A percentile compares a stretch with the other conserved stretches of the same genome.
Conservation (phyloP, 1,140 invertebrate genomes). For the Eupristina koningsbergeri region DNA sequence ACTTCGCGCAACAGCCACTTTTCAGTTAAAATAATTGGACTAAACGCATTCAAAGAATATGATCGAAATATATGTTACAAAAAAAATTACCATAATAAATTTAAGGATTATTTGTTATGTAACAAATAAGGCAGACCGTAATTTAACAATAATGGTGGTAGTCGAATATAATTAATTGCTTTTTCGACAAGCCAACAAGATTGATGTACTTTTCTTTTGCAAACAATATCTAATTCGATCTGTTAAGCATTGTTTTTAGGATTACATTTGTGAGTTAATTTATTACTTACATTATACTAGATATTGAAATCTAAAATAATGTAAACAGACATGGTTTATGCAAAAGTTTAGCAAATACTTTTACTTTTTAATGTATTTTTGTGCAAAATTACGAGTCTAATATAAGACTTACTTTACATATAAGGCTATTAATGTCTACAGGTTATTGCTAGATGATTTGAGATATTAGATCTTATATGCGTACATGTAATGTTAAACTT, state of each 20-base stretch:
- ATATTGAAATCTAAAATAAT: conserved; percentile 23
- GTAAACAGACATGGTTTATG: conserved; percentile 4
- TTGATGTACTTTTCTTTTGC: conserved; percentile 33
- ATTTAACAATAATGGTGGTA: conserved; percentile 35
- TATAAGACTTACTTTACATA: conserved; percentile 14
- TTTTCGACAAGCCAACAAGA: not conserved
- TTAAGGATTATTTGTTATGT: conserved; percentile 37
- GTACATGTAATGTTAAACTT: conserved; percentile 45
- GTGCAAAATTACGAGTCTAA: conserved; percentile 20
- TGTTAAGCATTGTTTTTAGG: conserved; percentile 19
- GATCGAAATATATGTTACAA: conserved; percentile 33
- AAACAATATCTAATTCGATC: conserved; percentile 23
- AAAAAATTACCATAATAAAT: conserved; percentile 26
- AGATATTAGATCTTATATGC: conserved; percentile 31
- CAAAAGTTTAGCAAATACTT: conserved; percentile 24
- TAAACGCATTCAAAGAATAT: not conserved
- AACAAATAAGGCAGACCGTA: conserved; percentile 30
- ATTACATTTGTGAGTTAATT: conserved; percentile 27
- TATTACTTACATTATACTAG: conserved; percentile 20
- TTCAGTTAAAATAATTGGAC: no score
- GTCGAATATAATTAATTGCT: conserved; percentile 19
- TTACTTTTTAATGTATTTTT: conserved; percentile 44
- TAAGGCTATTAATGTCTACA: not conserved
- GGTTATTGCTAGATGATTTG: conserved; percentile 6
- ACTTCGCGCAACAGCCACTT: no score